A percentile compares a stretch with the other conserved stretches of the same genome.
These are phyloP conservation scores for Mus musculus DNA, from an alignment of 2,113 vertebrate species.

Conservation along the genomic window DNA sequence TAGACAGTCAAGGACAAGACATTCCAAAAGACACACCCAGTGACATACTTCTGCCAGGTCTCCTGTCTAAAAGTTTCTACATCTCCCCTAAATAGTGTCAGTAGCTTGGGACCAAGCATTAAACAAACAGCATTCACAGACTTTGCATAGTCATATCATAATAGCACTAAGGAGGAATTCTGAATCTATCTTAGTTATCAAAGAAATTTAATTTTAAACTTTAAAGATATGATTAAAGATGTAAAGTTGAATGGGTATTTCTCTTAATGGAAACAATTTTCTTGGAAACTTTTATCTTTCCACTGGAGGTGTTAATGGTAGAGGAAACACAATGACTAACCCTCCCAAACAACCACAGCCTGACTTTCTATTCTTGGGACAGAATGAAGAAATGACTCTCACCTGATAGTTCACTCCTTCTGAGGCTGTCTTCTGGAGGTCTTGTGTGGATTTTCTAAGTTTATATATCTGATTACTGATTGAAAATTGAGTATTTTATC, in stretches of 20 bases:
- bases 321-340: neutral
- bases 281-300: neutral
- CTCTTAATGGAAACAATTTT: constrained; percentile 15
- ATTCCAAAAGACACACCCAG: neutral
- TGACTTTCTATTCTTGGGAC: neutral
- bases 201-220: neutral
- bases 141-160: neutral
- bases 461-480: neutral
- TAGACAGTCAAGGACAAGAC: neutral
- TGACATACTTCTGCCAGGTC: neutral
- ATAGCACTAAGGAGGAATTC: neutral
- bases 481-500: neutral
- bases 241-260: constrained; percentile 11
- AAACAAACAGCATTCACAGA: neutral
- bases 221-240: constrained; percentile 33
- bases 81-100: neutral
- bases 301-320: neutral
- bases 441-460: neutral
- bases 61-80: neutral
- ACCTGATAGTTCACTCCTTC: neutral
- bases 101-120: neutral
- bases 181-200: constrained; percentile 12
- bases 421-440: neutral
- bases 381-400: neutral
- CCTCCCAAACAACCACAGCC: neutral